A percentile compares a stretch with the other conserved stretches of the same genome.
These are phyloP conservation scores for Zele albiditarsus DNA, from an alignment of 2,888 invertebrate species.

Conservation along the genomic window DNA sequence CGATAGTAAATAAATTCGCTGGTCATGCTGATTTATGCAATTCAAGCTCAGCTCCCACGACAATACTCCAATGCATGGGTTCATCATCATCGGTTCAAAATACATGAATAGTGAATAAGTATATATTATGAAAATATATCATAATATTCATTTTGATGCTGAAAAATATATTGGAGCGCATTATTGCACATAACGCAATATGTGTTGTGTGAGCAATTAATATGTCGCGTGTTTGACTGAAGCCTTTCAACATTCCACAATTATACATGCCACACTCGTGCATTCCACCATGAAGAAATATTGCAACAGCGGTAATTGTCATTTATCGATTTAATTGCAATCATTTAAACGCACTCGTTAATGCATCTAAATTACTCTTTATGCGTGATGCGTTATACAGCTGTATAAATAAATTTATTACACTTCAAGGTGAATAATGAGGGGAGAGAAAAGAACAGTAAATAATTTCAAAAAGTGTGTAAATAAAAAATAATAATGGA, in stretches of 20 bases:
- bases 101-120: too few relatives aligned
- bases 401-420: slow-evolving; percentile 27
- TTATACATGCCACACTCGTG: slow-evolving; percentile 3
- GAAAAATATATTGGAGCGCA: background rate
- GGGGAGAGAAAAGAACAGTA: slow-evolving; percentile 8
- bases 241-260: slow-evolving; percentile 4
- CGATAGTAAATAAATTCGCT: slow-evolving; percentile 53
- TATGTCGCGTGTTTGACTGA: background rate
- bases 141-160: background rate
- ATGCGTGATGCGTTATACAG: background rate
- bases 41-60: slow-evolving; percentile 3
- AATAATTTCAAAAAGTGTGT: slow-evolving; percentile 19
- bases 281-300: background rate
- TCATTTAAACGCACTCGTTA: slow-evolving; percentile 9
- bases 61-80: too few relatives aligned
- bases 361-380: background rate
- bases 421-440: background rate
- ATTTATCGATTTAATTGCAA: slow-evolving; percentile 12
- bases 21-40: slow-evolving; percentile 32
- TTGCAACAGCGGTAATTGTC: slow-evolving; percentile 13
- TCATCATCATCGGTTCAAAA: too few relatives aligned
- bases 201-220: background rate
- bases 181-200: background rate
- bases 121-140: background rate
- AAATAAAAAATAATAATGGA: slow-evolving; percentile 23